Conservation (phyloP, 2,113 vertebrate species). For the Lethenteron reissneri region DNA sequence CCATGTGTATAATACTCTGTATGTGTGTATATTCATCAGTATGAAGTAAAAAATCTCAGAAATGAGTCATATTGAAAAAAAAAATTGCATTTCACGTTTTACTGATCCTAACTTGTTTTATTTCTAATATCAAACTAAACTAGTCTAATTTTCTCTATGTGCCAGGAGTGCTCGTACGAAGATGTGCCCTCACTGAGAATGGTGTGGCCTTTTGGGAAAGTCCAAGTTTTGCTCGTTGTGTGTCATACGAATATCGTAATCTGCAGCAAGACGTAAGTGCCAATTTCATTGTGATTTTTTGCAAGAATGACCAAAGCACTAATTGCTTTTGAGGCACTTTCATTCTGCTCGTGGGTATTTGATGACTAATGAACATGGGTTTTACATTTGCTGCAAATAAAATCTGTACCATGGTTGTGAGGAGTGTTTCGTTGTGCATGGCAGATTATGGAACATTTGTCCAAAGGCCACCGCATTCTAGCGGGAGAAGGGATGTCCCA, state of each 20-base stretch:
- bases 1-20: not conserved
- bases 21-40: not conserved
- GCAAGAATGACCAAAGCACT: conserved; percentile 24
- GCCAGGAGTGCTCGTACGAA: conserved; percentile 90
- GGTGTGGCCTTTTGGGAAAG: conserved; percentile 97
- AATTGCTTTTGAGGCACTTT: conserved; percentile 17
- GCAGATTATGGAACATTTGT: conserved; percentile 88
- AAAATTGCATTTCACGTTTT: not conserved
- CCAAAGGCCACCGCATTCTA: conserved; percentile 69
- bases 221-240: conserved; percentile 98
- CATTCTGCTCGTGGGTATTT: conserved; percentile 11
- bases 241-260: conserved; percentile 99
- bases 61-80: not conserved
- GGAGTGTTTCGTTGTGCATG: not conserved
- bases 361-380: conserved; percentile 11
- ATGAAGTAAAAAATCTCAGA: not conserved
- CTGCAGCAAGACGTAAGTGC: conserved; percentile 99
- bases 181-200: conserved; percentile 91
- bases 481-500: conserved; percentile 94
- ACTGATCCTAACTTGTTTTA: not conserved
- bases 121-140: not conserved
- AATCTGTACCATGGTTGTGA: not conserved
- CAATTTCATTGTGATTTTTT: conserved; percentile 72
- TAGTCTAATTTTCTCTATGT: conserved; percentile 22
- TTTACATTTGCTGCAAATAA: conserved; percentile 4